A percentile compares a stretch with the other conserved stretches of the same genome.
phyloP scores from a whole-genome alignment of 2,888 invertebrate genomes.

The Urechis unicinctus region DNA sequence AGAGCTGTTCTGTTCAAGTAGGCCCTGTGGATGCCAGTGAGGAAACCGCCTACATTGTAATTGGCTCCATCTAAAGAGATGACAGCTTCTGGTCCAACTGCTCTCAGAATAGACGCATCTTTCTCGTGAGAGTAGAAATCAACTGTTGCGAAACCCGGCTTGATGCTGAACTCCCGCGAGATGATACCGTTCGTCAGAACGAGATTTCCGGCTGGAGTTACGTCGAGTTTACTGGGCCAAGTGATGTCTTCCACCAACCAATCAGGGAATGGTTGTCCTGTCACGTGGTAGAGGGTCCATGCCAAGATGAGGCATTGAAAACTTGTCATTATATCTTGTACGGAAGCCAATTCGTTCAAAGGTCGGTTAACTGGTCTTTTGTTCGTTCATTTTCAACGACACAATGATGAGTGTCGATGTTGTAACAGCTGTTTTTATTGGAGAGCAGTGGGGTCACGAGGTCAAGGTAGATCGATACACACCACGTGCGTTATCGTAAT shows the following conservation, averaged over 20 bases:
- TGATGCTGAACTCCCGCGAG: constrained; percentile 11
- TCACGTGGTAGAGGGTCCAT: too few species aligned
- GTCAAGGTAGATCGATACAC: too few species aligned
- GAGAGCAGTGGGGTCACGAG: too few species aligned
- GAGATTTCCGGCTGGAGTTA: constrained; percentile 1
- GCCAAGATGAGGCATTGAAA: too few species aligned
- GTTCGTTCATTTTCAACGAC: too few species aligned
- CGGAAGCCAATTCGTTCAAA: too few species aligned
- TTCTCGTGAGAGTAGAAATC: constrained; percentile 16
- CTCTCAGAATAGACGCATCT: constrained; percentile 14
- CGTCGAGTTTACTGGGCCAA: constrained; percentile 1
- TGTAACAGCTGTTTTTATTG: too few species aligned
- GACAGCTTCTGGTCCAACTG: constrained; percentile 12
- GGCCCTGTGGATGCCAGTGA: constrained; percentile 11
- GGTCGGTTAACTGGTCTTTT: too few species aligned
- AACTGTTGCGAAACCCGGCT: constrained; percentile 18
- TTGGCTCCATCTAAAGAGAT: constrained; percentile 16
- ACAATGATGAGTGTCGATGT: too few species aligned
- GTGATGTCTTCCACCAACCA: constrained; percentile 16
- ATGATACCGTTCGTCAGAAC: constrained; percentile 17
- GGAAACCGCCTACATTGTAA: constrained; percentile 17
- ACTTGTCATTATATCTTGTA: too few species aligned
- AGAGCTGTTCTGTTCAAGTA: constrained; percentile 20
- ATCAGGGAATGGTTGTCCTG: too few species aligned
- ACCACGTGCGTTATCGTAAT: too few species aligned